Evolutionary conservation across 30 jellyfish, hydroid and myxozoan genomes (phyloP).

Genomic region (Chrysaora quinquecirrha): DNA sequence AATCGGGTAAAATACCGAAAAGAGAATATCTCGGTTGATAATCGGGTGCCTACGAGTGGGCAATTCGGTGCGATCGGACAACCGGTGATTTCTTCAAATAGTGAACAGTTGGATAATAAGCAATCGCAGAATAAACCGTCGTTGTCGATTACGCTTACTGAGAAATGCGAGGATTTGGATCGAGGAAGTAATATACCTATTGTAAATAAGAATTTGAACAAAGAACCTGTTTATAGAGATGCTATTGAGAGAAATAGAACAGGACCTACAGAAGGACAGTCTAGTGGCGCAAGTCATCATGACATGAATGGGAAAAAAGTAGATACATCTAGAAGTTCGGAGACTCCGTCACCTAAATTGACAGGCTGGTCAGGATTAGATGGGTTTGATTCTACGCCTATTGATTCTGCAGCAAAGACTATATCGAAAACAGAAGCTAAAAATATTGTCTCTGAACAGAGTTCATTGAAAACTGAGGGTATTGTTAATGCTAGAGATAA

Average conservation of each 20-base stretch:
- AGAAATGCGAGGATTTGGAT: not conserved
- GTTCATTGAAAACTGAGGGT: not conserved
- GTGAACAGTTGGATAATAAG: not conserved
- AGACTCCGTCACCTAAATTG: constrained; percentile 68
- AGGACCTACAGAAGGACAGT: not conserved
- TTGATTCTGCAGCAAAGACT: constrained; percentile 6
- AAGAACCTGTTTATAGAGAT: not conserved
- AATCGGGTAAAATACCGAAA: constrained; percentile 64
- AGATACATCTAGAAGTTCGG: not conserved
- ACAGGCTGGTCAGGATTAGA: constrained; percentile 97
- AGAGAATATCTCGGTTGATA: constrained; percentile 5
- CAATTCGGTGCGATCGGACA: constrained; percentile 74
- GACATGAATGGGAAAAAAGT: not conserved
- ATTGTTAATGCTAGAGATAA: not conserved
- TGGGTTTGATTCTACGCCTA: constrained; percentile 84
- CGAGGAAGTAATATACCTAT: not conserved
- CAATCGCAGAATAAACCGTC: not conserved
- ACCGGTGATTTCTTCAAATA: constrained; percentile 22
- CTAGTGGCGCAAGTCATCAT: not conserved
- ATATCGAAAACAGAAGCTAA: not conserved
- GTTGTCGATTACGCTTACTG: not conserved
- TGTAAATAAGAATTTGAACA: not conserved
- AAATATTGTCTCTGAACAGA: not conserved
- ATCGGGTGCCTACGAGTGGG: constrained; percentile 31
- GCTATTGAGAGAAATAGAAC: not conserved